Conservation (phyloP, 2,888 invertebrate genomes). For the Octodonta nipae region DNA sequence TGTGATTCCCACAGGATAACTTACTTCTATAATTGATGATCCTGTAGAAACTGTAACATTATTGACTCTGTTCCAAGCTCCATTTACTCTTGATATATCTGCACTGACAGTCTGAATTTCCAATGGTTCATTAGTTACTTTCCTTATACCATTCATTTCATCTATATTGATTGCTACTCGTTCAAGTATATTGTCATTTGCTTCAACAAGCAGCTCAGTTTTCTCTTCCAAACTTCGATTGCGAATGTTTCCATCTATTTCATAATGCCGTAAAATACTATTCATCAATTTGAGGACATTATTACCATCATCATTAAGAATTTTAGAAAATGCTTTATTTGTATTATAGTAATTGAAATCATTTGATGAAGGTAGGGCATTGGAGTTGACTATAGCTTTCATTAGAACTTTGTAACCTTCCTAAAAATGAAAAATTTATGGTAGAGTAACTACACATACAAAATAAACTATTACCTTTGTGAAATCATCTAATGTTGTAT, state of each 20-base stretch:
- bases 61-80: slow-evolving; percentile 46
- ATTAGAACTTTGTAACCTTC: slow-evolving; percentile 51
- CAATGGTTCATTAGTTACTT: slow-evolving; percentile 39
- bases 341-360: slow-evolving; percentile 64
- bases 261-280: slow-evolving; percentile 41
- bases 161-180: slow-evolving; percentile 63
- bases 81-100: slow-evolving; percentile 36
- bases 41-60: slow-evolving; percentile 26
- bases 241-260: slow-evolving; percentile 43
- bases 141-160: slow-evolving; percentile 47
- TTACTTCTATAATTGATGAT: too few species aligned
- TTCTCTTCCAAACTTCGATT: slow-evolving; percentile 48
- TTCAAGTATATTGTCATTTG: slow-evolving; percentile 65
- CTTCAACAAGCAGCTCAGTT: slow-evolving; percentile 65
- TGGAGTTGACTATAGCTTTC: slow-evolving; percentile 56
- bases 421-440: slow-evolving; percentile 35
- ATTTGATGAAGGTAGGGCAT: slow-evolving; percentile 55
- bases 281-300: slow-evolving; percentile 49
- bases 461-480: slow-evolving; percentile 27
- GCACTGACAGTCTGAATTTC: slow-evolving; percentile 36
- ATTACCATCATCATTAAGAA: slow-evolving; percentile 49
- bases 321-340: slow-evolving; percentile 58
- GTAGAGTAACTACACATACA: slow-evolving; percentile 5
- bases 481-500: slow-evolving; percentile 28
- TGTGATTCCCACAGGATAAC: too few species aligned